phyloP scores from a whole-genome alignment of 2,797 vertebrate species.

The Spizella passerina region DNA sequence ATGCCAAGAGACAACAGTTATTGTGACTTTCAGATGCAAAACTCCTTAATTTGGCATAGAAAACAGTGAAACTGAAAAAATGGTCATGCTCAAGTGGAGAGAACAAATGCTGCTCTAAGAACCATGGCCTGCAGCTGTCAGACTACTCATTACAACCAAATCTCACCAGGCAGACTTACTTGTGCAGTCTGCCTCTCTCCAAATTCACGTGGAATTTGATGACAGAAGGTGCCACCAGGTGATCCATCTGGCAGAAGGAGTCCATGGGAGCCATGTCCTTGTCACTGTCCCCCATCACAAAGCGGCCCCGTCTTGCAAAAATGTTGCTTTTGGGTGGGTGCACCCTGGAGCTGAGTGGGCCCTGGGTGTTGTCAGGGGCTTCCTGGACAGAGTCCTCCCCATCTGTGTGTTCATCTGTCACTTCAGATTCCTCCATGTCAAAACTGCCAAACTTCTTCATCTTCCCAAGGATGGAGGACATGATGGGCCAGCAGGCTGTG shows the following conservation, averaged over 20 bases:
- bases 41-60: neutral
- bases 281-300: constrained; percentile 70
- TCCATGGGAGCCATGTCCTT: constrained; percentile 84
- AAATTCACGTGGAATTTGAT: constrained; percentile 80
- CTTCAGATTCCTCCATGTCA: constrained; percentile 69
- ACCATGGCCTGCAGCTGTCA: neutral
- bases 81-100: neutral
- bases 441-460: constrained; percentile 82
- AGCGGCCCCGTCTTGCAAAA: constrained; percentile 58
- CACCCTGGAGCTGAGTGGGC: neutral
- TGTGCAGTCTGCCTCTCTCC: constrained; percentile 75
- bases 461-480: constrained; percentile 57
- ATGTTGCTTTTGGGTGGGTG: constrained; percentile 62
- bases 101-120: neutral
- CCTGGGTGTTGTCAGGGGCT: constrained; percentile 31
- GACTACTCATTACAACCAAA: neutral
- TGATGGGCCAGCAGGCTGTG: constrained; percentile 26
- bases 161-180: constrained; percentile 39
- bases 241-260: constrained; percentile 84
- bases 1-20: neutral
- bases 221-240: constrained; percentile 58
- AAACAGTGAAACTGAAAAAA: neutral
- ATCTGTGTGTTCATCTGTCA: constrained; percentile 71
- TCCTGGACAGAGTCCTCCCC: constrained; percentile 72
- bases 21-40: neutral